Evolutionary conservation across 2,797 vertebrate genomes (phyloP), one percentile per base, ranked within the genome.

Genomic region (Masticophis lateralis): DNA sequence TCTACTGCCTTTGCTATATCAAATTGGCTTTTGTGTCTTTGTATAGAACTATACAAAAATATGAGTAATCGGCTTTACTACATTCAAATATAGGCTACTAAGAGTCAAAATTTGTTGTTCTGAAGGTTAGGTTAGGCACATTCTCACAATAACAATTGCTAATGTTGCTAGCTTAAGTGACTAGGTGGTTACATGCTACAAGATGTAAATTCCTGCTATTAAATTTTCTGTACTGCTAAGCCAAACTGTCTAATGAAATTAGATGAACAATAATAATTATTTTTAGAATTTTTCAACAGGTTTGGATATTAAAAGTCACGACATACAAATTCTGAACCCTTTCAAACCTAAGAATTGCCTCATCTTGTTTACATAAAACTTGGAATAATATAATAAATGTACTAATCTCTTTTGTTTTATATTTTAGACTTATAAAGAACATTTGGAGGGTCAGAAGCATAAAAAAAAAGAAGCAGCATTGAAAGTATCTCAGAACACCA

Each of bases 371-470:
- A 51, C 59, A 3, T 74, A 1, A 74, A 88, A 22, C 18, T 0
- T 2, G 87, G 27, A 51, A 22, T 92, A 93, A 63, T 57, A 90
- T 88, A 89, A 90, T 28, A 69, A 37, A 91, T 6, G 69, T 94
- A 91, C 47, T 61, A 5, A 87, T 2, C 57, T 89, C 37, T 88
- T 16, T 90, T 89, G 6, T 91, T 86, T 14, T 88, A 16, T 91
- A 53, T 94, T 92, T 90, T 51, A 99, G 99, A 99, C 99, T 11
- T 99, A 99, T 18, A 99, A 99, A 96, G 99, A 99, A 95, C 99
- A 99, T 96, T 98, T 99, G 94, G 99, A 99, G 97, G 99, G 99
- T 91, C 99, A 99, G 97, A 99, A 99, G 96, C 99, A 99, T 97
- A 99, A 99, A 97, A 99, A 99, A 97, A 99, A 99, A 96, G 99